Base-by-base conservation (phyloP, 92 coral and sea anemone species). In the Porites cylindrica region DNA sequence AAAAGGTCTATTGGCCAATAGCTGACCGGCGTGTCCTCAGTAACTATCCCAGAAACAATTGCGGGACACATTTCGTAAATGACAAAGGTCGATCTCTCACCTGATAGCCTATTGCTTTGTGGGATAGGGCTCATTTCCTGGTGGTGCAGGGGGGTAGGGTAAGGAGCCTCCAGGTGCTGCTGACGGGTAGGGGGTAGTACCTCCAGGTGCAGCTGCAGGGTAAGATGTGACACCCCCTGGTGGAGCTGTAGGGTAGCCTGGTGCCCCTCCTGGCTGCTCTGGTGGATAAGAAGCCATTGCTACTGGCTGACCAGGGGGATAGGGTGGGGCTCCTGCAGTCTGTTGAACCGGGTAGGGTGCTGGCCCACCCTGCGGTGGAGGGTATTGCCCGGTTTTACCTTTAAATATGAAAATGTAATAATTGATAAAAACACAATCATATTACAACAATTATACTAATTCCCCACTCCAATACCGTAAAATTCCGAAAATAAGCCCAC, bases 271-370 rank as follows among this genome's bases (percentile, higher is more conserved):
- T 26, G 76, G 76, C 6, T 81, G 76, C 29, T 26, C 85, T 20
- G 85, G 85, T 14, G 76, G 72, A 21, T 78, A 78, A 0, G 61
- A 43, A 7, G 72, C 20, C 6, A 1, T 59, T 47, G 5, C 83
- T 5, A 61, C 73, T 12, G 83, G 81, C 18, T 77, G 81, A 26
- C 70, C 56, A 32, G 72, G 72, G 20, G 90, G 85, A 68, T 86
- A 86, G 21, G 86, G 91, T 14, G 64, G 79, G 10, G 75, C 86
- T 61, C 62, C 78, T 8, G 80, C 86, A 47, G 86, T 77, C 17
- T 82, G 70, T 43, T 77, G 47, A 38, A 38, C 6, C 0, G 47
- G 47, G 47, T 38, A 38, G 47, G 47, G 8, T 38, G 66, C 47
- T n/a, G 62, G 7, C 47, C 47, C 47, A 38, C 6, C 6, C 47